Evolutionary conservation across 30 jellyfish, hydroid and myxozoan species (phyloP), one percentile per base, ranked within the genome.

Genomic region (Phacellophora camtschatica): DNA sequence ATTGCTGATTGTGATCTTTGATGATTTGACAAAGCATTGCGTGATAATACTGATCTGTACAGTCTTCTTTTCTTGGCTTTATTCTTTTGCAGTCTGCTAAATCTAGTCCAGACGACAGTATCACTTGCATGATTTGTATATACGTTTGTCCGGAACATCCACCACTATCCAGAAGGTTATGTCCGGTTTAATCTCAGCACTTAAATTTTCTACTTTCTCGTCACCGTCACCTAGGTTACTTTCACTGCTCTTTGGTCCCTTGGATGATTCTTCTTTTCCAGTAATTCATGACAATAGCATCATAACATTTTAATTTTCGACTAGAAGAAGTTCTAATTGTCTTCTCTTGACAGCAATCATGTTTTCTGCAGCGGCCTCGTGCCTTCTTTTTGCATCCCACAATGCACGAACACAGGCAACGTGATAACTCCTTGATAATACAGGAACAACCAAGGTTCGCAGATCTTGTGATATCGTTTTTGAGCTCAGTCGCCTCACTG

Each of bases 401-500:
- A 58, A 20, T 20, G 48, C 73, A 43, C 73, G 35, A 27, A 58
- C 19, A 30, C 73, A 22, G 7, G 29, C 39, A 22, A 58, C 37
- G 19, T 27, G 13, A 22, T 58, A 6, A 10, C 19, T 22, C 7
- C 39, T 30, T n/a, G 73, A 43, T 22, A 58, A 43, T 5, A 58
- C 73, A 23, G 73, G 73, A 30, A 58, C 73, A 9, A 58, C 73
- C 20, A 58, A 58, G 39, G 35, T 58, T 18, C 29, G 34, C 37
- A 58, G 29, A 20, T 43, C 73, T 22, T 58, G 73, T 22, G 73
- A 30, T 4, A 58, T 43, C 7, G 73, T 58, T 30, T 58, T 58
- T 46, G 73, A 58, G 39, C 73, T 30, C 13, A 58, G 73, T 46
- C 73, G 73, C 29, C 73, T 58, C 24, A 46, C 73, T 58, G 73